phyloP scores from a whole-genome alignment of 2,888 invertebrate species.

The Hemicrepidius hirtus region DNA sequence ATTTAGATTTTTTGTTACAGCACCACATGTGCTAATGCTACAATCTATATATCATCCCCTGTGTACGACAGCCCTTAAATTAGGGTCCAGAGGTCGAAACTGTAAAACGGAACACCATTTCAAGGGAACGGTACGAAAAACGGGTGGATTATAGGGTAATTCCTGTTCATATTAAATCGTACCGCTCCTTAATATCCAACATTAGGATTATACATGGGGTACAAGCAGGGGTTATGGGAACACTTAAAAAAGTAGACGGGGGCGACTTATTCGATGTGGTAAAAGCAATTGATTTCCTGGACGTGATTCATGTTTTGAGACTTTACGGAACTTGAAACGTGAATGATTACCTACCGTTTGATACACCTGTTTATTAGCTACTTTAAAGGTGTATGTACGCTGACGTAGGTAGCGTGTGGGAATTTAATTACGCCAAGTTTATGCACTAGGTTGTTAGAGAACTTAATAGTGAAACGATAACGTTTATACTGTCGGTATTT shows the following conservation, averaged over 20 bases:
- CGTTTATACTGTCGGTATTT: conserved; percentile 12
- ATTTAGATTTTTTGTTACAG: conserved; percentile 44
- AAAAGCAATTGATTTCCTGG: conserved; percentile 39
- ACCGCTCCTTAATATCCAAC: not conserved
- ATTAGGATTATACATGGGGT: conserved; percentile 26
- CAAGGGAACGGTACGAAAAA: not conserved
- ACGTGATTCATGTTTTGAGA: conserved; percentile 37
- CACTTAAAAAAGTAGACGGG: conserved; percentile 26
- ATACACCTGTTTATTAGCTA: conserved; percentile 46
- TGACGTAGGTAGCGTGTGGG: conserved; percentile 41
- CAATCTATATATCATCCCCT: conserved; percentile 50
- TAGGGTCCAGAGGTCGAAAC: conserved; percentile 37
- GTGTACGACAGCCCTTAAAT: conserved; percentile 46
- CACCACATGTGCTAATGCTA: conserved; percentile 48
- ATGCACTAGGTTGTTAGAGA: conserved; percentile 35
- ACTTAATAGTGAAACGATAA: conserved; percentile 36
- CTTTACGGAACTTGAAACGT: conserved; percentile 40
- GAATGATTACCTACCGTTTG: conserved; percentile 31
- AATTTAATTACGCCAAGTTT: conserved; percentile 42
- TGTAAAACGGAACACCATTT: not conserved
- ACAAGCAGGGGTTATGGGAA: conserved; percentile 40
- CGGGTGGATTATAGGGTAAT: not conserved
- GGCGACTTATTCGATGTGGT: conserved; percentile 14
- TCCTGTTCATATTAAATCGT: not conserved
- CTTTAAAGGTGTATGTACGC: conserved; percentile 42